Conservation (phyloP, 2,797 vertebrate genomes). For the Amblyraja radiata region DNA sequence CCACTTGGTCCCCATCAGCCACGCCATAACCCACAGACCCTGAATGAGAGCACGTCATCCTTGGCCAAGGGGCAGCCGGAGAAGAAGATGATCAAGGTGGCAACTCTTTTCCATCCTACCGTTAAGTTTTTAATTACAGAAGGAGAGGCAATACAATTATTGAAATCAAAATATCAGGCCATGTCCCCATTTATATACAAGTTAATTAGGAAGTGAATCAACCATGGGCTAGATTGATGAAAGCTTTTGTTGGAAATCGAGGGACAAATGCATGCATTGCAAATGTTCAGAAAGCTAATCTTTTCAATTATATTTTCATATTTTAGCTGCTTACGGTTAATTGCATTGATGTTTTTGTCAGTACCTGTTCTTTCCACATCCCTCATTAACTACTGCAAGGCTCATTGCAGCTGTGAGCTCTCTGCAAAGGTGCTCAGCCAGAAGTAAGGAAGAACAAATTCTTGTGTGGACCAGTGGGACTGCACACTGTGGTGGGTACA, state of each 20-base stretch:
- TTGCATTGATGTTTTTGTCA: slow-evolving; percentile 31
- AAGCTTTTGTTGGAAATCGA: not conserved
- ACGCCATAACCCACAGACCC: no score
- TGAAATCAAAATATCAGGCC: not conserved
- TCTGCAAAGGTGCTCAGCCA: not conserved
- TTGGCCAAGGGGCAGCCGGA: no score
- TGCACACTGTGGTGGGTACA: not conserved
- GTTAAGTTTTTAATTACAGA: not conserved
- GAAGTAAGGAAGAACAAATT: not conserved
- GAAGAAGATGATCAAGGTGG: no score
- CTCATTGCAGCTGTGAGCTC: not conserved
- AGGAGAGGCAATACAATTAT: not conserved
- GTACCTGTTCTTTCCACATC: not conserved
- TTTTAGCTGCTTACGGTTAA: slow-evolving; percentile 18
- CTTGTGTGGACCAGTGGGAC: not conserved
- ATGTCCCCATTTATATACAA: not conserved
- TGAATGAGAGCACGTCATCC: no score
- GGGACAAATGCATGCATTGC: not conserved
- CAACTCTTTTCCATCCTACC: not conserved
- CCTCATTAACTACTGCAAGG: not conserved
- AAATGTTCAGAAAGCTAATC: slow-evolving; percentile 20
- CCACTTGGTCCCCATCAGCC: no score
- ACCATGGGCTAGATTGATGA: not conserved
- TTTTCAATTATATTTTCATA: slow-evolving; percentile 33
- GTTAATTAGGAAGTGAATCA: slow-evolving; percentile 15